phyloP scores from a whole-genome alignment of 2,113 vertebrate species.

The Nerophis ophidion region DNA sequence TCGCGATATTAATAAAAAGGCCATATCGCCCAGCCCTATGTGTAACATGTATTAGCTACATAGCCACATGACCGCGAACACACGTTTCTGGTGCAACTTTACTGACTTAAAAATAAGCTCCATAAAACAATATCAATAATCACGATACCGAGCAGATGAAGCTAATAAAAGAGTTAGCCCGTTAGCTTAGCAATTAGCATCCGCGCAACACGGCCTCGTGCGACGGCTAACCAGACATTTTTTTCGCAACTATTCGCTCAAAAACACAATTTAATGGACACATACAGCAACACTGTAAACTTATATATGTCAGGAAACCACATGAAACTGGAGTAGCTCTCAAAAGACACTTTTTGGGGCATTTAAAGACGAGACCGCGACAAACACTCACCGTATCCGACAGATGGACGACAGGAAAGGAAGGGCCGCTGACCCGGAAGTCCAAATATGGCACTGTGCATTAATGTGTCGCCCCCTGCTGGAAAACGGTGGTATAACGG shows the following conservation, averaged over 20 bases:
- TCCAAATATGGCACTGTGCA: not conserved
- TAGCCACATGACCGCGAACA: not conserved
- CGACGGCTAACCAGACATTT: not conserved
- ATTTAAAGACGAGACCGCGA: constrained; percentile 16
- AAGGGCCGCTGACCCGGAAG: constrained; percentile 13
- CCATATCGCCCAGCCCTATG: too few species aligned
- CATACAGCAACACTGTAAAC: rapidly evolving
- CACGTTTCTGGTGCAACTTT: not conserved
- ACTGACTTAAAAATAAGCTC: too few species aligned
- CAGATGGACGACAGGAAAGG: constrained; percentile 63
- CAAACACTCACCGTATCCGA: constrained; percentile 38
- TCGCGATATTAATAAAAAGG: too few species aligned
- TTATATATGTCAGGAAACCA: rapidly evolving
- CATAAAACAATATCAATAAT: not conserved
- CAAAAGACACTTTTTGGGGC: not conserved
- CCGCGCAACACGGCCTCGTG: constrained; percentile 22
- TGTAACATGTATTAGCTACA: not conserved
- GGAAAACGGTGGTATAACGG: not conserved
- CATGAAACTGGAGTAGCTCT: rapidly evolving
- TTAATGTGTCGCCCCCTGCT: constrained; percentile 11
- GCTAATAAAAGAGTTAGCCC: not conserved
- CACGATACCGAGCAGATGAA: not conserved
- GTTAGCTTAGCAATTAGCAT: constrained; percentile 19
- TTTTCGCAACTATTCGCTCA: rapidly evolving
- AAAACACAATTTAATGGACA: rapidly evolving